A percentile compares a stretch with the other conserved stretches of the same genome.
These are phyloP conservation scores for Himalopsyche japonica DNA, from an alignment of 2,888 invertebrate genomes.

Conservation along the genomic window DNA sequence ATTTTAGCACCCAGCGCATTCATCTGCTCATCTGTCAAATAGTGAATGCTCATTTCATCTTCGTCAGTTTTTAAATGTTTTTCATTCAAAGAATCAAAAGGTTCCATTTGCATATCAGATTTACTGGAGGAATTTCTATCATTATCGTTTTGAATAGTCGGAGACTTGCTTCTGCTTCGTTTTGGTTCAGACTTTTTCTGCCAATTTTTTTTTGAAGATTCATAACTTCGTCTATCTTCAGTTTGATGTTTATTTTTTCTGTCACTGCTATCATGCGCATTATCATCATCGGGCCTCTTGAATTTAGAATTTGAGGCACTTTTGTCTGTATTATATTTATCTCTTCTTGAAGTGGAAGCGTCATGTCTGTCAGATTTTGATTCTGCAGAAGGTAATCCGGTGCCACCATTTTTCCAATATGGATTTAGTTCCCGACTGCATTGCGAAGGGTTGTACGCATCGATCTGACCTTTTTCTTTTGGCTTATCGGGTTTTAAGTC, in stretches of 20 bases:
- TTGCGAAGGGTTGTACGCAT: constrained; percentile 70
- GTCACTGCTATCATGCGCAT: not conserved
- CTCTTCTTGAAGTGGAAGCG: not conserved
- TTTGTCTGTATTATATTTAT: constrained; percentile 46
- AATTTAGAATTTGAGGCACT: constrained; percentile 46
- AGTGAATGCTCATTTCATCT: constrained; percentile 43
- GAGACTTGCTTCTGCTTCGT: not conserved
- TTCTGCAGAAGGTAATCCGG: constrained; percentile 69
- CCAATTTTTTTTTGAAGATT: constrained; percentile 4
- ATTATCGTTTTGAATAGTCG: not conserved
- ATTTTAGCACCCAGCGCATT: constrained; percentile 90
- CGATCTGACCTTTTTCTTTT: constrained; percentile 58
- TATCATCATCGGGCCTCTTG: not conserved
- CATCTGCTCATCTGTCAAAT: constrained; percentile 79
- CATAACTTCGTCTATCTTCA: not conserved
- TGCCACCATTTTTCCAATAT: constrained; percentile 89
- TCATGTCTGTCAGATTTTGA: not conserved
- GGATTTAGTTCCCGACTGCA: constrained; percentile 84
- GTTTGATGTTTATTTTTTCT: not conserved
- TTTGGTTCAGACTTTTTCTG: not conserved
- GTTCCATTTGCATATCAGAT: not conserved
- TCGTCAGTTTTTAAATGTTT: constrained; percentile 5
- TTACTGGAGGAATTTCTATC: not conserved
- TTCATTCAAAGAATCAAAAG: not conserved
- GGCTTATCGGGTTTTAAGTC: constrained; percentile 56